phyloP scores from a whole-genome alignment of 2,888 invertebrate genomes.

The Copidosoma aretas region DNA sequence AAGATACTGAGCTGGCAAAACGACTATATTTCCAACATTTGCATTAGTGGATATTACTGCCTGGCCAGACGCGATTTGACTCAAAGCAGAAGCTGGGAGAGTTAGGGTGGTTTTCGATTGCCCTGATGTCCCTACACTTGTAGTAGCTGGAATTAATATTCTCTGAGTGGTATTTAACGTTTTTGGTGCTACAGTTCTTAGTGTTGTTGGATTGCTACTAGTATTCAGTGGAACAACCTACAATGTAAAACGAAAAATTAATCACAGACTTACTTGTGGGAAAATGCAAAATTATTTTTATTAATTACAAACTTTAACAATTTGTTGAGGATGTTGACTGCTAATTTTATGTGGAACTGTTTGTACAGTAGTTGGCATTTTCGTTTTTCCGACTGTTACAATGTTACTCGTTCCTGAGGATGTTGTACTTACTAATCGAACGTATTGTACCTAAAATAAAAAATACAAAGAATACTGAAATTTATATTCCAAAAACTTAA shows the following conservation, averaged over 20 bases:
- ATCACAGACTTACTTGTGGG: neutral
- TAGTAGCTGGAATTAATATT: conserved; percentile 61
- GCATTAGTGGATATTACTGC: conserved; percentile 58
- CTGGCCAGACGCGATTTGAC: conserved; percentile 60
- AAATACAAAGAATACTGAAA: conserved; percentile 13
- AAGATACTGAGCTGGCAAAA: conserved; percentile 68
- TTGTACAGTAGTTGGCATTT: conserved; percentile 54
- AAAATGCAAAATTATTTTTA: neutral
- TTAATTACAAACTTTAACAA: conserved; percentile 53
- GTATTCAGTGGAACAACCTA: conserved; percentile 59
- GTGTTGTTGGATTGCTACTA: conserved; percentile 47
- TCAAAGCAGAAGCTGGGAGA: conserved; percentile 61
- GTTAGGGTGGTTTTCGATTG: conserved; percentile 55
- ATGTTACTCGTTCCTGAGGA: conserved; percentile 59
- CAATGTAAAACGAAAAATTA: conserved; percentile 6
- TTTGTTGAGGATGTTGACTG: conserved; percentile 53
- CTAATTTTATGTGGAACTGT: conserved; percentile 57
- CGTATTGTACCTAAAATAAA: conserved; percentile 69
- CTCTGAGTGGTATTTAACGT: conserved; percentile 56
- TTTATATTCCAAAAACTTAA: neutral
- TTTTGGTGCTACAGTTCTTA: conserved; percentile 62
- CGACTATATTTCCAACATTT: conserved; percentile 65
- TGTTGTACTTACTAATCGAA: conserved; percentile 71
- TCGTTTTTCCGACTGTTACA: conserved; percentile 58
- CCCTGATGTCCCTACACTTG: conserved; percentile 52